Evolutionary conservation across 2,888 invertebrate species (phyloP).

Genomic region (Capitulum mitella): DNA sequence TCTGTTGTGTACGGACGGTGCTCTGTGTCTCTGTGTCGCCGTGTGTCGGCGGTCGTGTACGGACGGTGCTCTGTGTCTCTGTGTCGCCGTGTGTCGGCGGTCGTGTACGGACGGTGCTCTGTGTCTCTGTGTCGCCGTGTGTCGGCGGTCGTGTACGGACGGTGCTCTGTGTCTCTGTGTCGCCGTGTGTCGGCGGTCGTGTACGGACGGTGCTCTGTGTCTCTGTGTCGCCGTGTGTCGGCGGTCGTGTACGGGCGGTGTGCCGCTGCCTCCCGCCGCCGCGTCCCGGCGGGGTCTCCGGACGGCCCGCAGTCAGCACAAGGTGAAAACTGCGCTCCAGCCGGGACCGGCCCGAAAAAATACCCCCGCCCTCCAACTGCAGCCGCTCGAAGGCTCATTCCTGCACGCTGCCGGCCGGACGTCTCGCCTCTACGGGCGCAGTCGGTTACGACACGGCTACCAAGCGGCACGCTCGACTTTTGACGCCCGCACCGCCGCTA

Average conservation of each 20-base stretch:
- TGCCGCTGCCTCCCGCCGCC: neutral
- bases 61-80: no score
- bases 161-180: no score
- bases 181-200: neutral
- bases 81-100: no score
- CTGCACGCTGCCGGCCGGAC: neutral
- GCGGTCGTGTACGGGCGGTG: neutral
- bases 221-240: neutral
- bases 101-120: no score
- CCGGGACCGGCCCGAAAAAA: neutral
- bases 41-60: no score
- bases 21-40: no score
- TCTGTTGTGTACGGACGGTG: no score
- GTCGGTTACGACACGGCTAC: conserved; percentile 11
- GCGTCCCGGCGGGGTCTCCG: neutral
- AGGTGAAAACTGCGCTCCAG: conserved; percentile 10
- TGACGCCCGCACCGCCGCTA: conserved; percentile 12
- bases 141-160: neutral
- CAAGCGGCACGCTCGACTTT: neutral
- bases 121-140: no score
- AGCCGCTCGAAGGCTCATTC: neutral
- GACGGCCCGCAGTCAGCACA: neutral
- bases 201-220: no score
- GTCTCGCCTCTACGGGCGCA: neutral
- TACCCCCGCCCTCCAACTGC: neutral